A percentile compares a stretch with the other conserved stretches of the same genome.
Conservation (phyloP, 2,113 vertebrate species). For the Odocoileus hemionus region DNA sequence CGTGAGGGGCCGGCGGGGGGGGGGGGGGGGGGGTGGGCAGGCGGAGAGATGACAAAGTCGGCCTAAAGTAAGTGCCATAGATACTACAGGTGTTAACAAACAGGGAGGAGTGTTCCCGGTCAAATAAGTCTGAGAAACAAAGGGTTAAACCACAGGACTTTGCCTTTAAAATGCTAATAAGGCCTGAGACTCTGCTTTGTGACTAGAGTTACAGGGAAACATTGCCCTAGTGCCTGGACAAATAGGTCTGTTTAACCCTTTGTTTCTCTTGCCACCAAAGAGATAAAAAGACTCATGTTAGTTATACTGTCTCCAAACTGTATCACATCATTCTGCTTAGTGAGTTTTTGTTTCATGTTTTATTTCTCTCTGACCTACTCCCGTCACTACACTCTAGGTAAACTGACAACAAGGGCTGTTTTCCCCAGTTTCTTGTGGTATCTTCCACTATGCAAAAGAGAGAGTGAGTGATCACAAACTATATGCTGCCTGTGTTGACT, state of each 20-base stretch:
- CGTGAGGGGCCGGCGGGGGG: neutral
- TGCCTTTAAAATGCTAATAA: conserved; percentile 12
- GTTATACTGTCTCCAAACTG: neutral
- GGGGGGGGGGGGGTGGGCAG: no score
- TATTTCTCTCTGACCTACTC: neutral
- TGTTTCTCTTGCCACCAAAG: neutral
- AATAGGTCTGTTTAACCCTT: neutral
- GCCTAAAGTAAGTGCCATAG: neutral
- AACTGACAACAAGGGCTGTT: neutral
- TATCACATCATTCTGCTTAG: neutral
- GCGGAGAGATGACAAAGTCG: neutral
- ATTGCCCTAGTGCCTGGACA: neutral
- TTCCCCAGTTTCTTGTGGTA: neutral
- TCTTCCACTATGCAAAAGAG: neutral
- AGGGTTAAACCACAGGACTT: neutral
- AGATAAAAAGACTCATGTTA: neutral
- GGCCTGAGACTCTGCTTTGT: neutral
- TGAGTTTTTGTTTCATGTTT: neutral
- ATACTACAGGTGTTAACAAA: neutral
- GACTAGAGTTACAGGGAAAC: neutral
- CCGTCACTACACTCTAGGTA: neutral
- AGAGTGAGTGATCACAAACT: neutral
- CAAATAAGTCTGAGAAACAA: neutral
- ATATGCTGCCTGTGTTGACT: neutral
- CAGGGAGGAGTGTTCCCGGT: neutral